phyloP scores from a whole-genome alignment of 2,113 vertebrate species.

The Otus sunia region DNA sequence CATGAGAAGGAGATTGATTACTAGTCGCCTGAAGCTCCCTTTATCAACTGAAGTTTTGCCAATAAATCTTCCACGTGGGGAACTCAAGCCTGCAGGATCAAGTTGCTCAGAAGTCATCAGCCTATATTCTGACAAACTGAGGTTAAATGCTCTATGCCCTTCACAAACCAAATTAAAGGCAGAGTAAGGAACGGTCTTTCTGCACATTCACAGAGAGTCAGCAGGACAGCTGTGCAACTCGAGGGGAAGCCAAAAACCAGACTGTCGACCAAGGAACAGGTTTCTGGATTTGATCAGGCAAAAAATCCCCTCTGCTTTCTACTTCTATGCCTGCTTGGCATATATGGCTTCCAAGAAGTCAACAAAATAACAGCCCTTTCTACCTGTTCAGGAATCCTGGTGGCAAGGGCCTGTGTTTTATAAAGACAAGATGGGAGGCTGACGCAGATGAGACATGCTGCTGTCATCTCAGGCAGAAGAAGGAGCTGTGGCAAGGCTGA shows the following conservation, averaged over 20 bases:
- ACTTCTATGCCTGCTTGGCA: not conserved
- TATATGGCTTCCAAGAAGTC: not conserved
- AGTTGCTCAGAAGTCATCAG: not conserved
- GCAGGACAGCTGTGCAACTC: accelerated
- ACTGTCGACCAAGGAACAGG: not conserved
- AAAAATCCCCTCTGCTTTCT: not conserved
- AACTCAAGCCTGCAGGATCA: not conserved
- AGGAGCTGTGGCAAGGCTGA: not conserved
- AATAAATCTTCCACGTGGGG: not conserved
- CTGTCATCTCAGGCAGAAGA: not conserved
- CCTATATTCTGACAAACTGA: not conserved
- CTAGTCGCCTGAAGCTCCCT: not conserved
- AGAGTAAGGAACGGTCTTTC: not conserved
- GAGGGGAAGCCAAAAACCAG: not conserved
- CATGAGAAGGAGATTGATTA: not conserved
- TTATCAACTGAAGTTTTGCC: constrained; percentile 2
- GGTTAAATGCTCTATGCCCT: not conserved
- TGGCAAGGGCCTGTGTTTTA: not conserved
- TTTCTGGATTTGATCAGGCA: not conserved
- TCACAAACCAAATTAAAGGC: not conserved
- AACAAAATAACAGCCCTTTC: not conserved
- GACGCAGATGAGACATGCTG: not conserved
- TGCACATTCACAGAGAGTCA: not conserved
- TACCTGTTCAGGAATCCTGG: not conserved
- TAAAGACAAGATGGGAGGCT: not conserved